phyloP scores from a whole-genome alignment of 2,888 invertebrate species.

The Cancer borealis region DNA sequence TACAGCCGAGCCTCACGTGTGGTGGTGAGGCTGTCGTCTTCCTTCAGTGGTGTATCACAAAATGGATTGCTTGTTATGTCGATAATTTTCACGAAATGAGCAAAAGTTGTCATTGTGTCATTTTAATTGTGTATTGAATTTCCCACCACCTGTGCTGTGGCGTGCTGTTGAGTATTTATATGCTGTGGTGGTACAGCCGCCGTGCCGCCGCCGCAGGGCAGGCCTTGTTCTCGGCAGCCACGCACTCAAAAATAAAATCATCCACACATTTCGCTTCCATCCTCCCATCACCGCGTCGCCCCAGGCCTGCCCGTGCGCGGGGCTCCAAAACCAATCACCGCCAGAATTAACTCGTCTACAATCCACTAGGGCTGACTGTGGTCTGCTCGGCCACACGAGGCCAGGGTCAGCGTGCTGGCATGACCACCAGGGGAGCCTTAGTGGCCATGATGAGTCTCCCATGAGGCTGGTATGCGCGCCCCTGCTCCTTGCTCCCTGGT shows the following conservation, averaged over 20 bases:
- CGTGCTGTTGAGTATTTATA: background rate
- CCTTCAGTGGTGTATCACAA: too few species aligned
- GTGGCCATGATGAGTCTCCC: background rate
- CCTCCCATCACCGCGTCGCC: conserved; percentile 12
- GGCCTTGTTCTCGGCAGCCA: conserved; percentile 4
- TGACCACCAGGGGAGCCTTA: background rate
- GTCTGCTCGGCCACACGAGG: background rate
- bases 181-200: background rate
- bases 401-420: background rate
- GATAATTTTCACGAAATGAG: background rate
- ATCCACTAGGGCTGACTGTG: conserved; percentile 3
- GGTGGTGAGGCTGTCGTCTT: too few species aligned
- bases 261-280: conserved; percentile 17
- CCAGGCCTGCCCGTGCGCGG: background rate
- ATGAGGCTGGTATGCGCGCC: background rate
- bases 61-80: background rate
- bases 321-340: conserved; percentile 29
- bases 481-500: background rate
- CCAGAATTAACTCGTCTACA: conserved; percentile 2
- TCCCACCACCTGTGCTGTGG: background rate
- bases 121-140: background rate
- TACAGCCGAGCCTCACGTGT: too few species aligned
- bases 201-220: background rate
- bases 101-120: background rate
- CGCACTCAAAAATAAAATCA: conserved; percentile 14